Conservation (phyloP, 2,797 vertebrate species). For the Phataginus tetradactyla region DNA sequence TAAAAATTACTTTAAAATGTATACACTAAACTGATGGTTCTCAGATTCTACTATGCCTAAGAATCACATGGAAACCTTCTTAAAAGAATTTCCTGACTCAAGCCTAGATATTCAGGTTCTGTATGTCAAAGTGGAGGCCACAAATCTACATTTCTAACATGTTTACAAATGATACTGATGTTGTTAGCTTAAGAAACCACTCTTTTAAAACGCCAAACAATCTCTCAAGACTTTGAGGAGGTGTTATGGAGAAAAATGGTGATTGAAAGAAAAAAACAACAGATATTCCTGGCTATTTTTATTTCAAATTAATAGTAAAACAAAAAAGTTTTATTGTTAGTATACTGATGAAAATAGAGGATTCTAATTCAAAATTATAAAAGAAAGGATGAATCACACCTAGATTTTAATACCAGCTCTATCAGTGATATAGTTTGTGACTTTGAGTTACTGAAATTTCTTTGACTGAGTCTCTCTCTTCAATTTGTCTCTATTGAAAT, state of each 20-base stretch:
- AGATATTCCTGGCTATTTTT: not conserved
- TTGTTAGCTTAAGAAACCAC: not conserved
- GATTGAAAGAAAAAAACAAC: not conserved
- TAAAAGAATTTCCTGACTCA: not conserved
- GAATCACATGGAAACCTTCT: not conserved
- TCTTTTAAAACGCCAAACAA: not conserved
- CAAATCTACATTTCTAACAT: not conserved
- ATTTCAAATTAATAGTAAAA: not conserved
- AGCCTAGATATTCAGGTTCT: not conserved
- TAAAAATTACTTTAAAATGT: not conserved
- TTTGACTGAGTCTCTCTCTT: not conserved
- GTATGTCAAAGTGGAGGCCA: accelerated
- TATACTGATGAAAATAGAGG: not conserved
- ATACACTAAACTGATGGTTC: not conserved
- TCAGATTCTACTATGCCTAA: not conserved
- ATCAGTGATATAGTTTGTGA: not conserved
- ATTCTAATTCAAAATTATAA: not conserved
- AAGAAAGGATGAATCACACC: not conserved
- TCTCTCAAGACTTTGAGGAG: not conserved
- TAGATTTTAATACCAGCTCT: not conserved
- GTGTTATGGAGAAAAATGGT: not conserved
- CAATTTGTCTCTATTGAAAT: not conserved
- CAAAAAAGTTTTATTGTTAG: not conserved
- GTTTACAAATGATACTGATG: not conserved
- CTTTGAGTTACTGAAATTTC: not conserved